These are phyloP conservation scores for Uromys caudimaculatus DNA, from an alignment of 2,797 vertebrate species.

Conservation along the genomic window DNA sequence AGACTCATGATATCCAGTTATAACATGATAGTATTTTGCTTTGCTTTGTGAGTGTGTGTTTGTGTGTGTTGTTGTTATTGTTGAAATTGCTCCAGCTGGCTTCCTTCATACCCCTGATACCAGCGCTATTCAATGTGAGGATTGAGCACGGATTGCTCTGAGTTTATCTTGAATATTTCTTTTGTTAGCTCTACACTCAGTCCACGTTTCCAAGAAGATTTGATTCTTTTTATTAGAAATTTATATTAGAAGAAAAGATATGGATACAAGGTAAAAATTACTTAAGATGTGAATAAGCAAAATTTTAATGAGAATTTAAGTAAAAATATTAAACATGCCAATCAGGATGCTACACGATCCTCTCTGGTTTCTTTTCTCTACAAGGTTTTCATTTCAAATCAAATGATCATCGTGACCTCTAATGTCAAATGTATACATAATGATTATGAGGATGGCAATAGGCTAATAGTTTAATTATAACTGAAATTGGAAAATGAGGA, in stretches of 20 bases:
- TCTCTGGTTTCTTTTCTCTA: not conserved
- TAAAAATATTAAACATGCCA: constrained; percentile 28
- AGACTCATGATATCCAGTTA: not conserved
- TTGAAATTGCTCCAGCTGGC: not conserved
- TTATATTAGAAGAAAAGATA: not conserved
- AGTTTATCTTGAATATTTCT: not conserved
- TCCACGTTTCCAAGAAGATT: not conserved
- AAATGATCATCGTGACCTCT: not conserved
- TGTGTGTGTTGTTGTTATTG: not conserved
- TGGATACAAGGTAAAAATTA: not conserved
- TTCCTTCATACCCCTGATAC: not conserved
- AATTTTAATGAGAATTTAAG: not conserved
- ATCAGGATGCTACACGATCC: not conserved
- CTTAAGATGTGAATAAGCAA: constrained; percentile 28
- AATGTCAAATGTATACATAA: not conserved
- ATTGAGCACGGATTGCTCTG: not conserved
- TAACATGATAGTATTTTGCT: not conserved
- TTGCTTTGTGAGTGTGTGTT: not conserved
- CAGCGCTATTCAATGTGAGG: not conserved
- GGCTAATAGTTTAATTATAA: not conserved
- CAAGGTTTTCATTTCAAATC: not conserved
- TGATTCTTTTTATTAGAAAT: not conserved
- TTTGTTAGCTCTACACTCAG: not conserved
- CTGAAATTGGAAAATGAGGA: not conserved
- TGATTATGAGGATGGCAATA: not conserved